These are phyloP conservation scores for Paramuricea clavata DNA, from an alignment of 92 coral and sea anemone species.

Conservation along the genomic window DNA sequence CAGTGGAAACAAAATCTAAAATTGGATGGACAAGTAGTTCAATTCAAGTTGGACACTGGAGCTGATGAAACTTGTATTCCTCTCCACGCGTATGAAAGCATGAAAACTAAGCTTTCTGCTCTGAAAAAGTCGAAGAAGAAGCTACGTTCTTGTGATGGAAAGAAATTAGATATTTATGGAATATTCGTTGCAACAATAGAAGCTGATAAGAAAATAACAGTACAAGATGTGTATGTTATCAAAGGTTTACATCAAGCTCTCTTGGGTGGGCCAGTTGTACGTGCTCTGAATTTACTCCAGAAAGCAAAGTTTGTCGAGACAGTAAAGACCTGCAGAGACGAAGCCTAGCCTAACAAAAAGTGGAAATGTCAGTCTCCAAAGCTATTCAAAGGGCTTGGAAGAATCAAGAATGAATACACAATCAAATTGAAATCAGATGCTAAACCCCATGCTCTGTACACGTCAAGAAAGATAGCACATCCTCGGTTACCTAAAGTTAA, in stretches of 20 bases:
- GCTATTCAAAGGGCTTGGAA: conserved; percentile 39
- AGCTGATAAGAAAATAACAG: not conserved
- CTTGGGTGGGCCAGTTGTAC: conserved; percentile 17
- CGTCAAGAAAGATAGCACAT: conserved; percentile 17
- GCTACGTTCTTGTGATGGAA: conserved; percentile 16
- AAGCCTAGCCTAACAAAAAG: not conserved
- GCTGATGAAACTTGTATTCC: conserved; percentile 43
- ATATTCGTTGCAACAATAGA: conserved; percentile 5
- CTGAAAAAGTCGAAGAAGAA: conserved; percentile 4
- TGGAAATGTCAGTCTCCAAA: not conserved
- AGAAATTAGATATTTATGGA: conserved; percentile 7
- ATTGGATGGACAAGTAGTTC: not conserved
- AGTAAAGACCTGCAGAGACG: not conserved
- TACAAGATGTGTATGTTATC: conserved; percentile 22
- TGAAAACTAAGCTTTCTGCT: not conserved
- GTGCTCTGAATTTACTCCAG: conserved; percentile 6
- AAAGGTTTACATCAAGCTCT: conserved; percentile 37
- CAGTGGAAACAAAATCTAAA: not conserved
- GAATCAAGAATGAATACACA: conserved; percentile 19
- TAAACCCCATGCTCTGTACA: conserved; percentile 5
- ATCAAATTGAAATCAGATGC: conserved; percentile 9
- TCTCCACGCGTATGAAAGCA: not conserved
- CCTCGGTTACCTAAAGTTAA: conserved; percentile 8
- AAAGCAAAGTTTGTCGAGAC: not conserved
- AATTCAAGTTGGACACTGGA: conserved; percentile 38